phyloP scores from a whole-genome alignment of 2,113 vertebrate genomes.

The Chaetodon auriga region DNA sequence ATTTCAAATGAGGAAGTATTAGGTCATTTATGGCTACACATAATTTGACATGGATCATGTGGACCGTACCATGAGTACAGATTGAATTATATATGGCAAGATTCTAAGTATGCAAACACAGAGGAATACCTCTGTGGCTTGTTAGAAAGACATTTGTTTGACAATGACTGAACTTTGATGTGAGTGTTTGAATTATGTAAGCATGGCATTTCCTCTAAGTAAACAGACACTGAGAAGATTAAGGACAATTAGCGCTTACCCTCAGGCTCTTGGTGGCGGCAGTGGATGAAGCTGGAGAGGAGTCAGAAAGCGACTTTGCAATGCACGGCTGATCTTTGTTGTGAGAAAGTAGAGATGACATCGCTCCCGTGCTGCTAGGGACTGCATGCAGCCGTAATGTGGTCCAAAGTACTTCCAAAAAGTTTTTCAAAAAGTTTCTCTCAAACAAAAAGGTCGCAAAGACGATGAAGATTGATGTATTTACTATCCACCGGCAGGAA shows the following conservation, averaged over 20 bases:
- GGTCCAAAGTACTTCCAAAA: slow-evolving; percentile 14
- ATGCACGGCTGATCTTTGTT: slow-evolving; percentile 70
- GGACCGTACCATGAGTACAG: not conserved
- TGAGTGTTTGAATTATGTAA: slow-evolving; percentile 43
- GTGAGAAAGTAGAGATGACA: slow-evolving; percentile 77
- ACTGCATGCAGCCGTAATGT: slow-evolving; percentile 46
- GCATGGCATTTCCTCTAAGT: slow-evolving; percentile 56
- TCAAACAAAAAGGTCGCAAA: not conserved
- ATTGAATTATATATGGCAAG: not conserved
- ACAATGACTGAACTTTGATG: slow-evolving; percentile 10
- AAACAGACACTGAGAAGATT: slow-evolving; percentile 25
- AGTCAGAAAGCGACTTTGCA: slow-evolving; percentile 70
- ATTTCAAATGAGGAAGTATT: not conserved
- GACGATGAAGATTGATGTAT: not conserved
- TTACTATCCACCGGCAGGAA: not conserved
- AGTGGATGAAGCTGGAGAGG: slow-evolving; percentile 57
- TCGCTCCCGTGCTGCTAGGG: slow-evolving; percentile 45
- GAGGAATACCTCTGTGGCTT: slow-evolving; percentile 28
- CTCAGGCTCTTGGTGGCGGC: slow-evolving; percentile 67
- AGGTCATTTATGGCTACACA: not conserved
- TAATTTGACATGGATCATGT: not conserved
- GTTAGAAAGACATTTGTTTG: slow-evolving; percentile 13
- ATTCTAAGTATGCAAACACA: not conserved
- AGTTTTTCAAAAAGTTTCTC: not conserved
- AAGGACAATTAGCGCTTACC: slow-evolving; percentile 62